Evolutionary conservation across 2,113 vertebrate species (phyloP), one percentile per base, ranked within the genome.

Genomic region (Crotalus tigris): DNA sequence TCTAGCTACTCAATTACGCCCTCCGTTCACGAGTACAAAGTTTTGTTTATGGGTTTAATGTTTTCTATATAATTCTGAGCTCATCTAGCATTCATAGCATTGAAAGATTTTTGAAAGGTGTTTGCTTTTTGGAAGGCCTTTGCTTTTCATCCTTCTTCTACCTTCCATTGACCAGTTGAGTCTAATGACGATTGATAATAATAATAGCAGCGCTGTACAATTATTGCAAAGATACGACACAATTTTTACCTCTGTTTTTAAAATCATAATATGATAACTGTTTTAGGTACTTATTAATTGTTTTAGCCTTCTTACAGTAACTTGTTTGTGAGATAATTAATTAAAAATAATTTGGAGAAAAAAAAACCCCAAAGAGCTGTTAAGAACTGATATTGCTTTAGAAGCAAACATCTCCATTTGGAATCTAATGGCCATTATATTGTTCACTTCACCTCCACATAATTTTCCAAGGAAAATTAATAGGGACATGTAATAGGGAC

Each of bases 401-500:
- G 75, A 96, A 94, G 95, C 88, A 93, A 95, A 96, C 87, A 92
- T 44, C 87, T 92, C 93, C 92, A 94, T 95, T 95, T 94, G 94
- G 57, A 91, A 95, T 89, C 81, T 91, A 10, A 94, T 89, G 94
- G 91, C 95, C 96, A 93, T 96, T 94, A 96, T 95, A 92, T 94
- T 95, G 87, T 88, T 93, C 88, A 94, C 93, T 95, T 96, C 95
- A 96, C 96, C 96, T 96, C 26, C 95, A 95, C 96, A 91, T 95
- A 93, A 94, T 97, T 97, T 95, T 97, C 96, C 96, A 92, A 93
- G 96, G 51, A 29, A 46, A 92, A 92, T 96, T 96, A 96, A 96
- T 53, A 93, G 96, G 97, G 97, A 96, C 97, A 39, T 75, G 69
- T 33, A 75, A 96, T 53, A 93, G 96, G 97, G 97, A 97, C 97